These are phyloP conservation scores for Crossaster papposus DNA, from an alignment of 53 echinoderm and acorn worm species.

Conservation along the genomic window DNA sequence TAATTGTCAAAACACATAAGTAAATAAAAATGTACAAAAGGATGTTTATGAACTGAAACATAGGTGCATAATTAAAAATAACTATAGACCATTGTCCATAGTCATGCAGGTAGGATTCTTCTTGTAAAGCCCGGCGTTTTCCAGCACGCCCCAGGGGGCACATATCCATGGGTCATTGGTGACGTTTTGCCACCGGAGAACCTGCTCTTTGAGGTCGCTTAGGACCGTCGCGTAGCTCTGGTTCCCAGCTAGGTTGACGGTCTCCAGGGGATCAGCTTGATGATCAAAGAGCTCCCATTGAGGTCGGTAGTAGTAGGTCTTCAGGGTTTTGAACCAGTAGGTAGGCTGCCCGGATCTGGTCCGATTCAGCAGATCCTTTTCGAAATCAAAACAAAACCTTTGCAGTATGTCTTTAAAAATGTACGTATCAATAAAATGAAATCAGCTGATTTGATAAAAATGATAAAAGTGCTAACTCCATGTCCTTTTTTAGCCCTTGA, in stretches of 20 bases:
- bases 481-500: too few relatives aligned
- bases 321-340: constrained; percentile 85
- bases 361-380: constrained; percentile 79
- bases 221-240: constrained; percentile 54
- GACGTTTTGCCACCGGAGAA: constrained; percentile 81
- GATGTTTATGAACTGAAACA: too few relatives aligned
- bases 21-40: too few relatives aligned
- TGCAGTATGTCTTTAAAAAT: too few relatives aligned
- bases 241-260: constrained; percentile 67
- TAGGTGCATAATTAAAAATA: too few relatives aligned
- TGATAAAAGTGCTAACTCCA: too few relatives aligned
- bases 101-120: constrained; percentile 78
- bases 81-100: constrained; percentile 83
- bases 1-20: too few relatives aligned
- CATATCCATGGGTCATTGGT: constrained; percentile 94
- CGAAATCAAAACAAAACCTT: too few relatives aligned
- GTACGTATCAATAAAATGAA: too few relatives aligned
- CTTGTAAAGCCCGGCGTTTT: constrained; percentile 77
- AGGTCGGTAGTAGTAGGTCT: constrained; percentile 85
- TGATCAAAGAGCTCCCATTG: constrained; percentile 93
- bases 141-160: constrained; percentile 90
- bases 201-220: constrained; percentile 60
- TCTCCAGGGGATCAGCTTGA: constrained; percentile 72
- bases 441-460: too few relatives aligned
- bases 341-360: constrained; percentile 69